Evolutionary conservation across 2,113 vertebrate genomes (phyloP).

Genomic region (Psephotus haematonotus): DNA sequence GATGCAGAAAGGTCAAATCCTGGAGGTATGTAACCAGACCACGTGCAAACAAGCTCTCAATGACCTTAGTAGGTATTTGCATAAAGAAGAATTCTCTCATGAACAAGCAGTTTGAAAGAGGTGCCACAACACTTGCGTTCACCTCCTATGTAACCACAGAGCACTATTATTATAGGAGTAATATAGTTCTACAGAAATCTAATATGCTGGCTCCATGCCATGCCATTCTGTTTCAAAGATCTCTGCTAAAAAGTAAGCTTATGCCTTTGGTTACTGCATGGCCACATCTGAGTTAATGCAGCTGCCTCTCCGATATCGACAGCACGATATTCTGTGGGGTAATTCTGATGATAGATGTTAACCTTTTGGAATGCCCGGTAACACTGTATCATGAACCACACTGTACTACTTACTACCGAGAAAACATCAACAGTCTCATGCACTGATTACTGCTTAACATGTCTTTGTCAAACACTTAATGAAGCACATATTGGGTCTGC

Average conservation of each 20-base stretch:
- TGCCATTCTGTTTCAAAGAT: background rate
- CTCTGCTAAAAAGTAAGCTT: background rate
- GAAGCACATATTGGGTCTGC: slow-evolving; percentile 66
- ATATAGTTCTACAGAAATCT: background rate
- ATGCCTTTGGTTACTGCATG: background rate
- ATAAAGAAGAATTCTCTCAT: background rate
- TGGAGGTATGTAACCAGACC: background rate
- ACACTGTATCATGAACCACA: background rate
- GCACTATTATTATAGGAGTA: background rate
- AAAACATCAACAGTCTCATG: background rate
- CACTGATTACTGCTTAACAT: background rate
- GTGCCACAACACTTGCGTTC: background rate
- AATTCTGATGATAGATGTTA: background rate
- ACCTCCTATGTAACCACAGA: background rate
- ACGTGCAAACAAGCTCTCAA: background rate
- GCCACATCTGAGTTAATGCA: background rate
- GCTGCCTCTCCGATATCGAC: background rate
- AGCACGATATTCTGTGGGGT: background rate
- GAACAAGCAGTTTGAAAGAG: background rate
- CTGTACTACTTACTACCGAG: background rate
- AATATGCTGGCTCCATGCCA: background rate
- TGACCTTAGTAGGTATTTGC: background rate
- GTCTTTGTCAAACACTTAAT: slow-evolving; percentile 62
- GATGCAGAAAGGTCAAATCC: background rate
- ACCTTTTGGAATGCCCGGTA: background rate